A percentile compares a stretch with the other conserved stretches of the same genome.
Conservation (phyloP, 2,888 invertebrate genomes). For the Coelogynopora nodosa region DNA sequence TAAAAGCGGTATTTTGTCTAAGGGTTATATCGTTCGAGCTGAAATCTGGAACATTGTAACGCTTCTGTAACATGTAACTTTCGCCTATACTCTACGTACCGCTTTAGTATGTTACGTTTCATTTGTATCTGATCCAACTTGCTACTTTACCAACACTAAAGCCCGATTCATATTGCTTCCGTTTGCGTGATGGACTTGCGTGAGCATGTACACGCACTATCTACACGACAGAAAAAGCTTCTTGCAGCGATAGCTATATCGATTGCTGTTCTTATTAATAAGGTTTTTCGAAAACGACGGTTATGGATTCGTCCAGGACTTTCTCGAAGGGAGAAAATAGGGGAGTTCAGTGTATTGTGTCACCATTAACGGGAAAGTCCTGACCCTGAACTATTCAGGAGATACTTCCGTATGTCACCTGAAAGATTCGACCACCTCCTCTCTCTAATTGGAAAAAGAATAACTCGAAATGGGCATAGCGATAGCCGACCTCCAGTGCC, state of each 20-base stretch:
- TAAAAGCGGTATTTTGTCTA: too few relatives aligned
- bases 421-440: background rate
- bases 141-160: too few relatives aligned
- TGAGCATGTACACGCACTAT: background rate
- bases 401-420: background rate
- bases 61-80: too few relatives aligned
- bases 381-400: background rate
- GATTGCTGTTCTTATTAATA: background rate
- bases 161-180: too few relatives aligned
- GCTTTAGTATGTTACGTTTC: too few relatives aligned
- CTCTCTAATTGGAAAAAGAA: background rate
- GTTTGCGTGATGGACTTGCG: background rate
- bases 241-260: background rate
- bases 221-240: background rate
- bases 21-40: too few relatives aligned
- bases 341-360: background rate
- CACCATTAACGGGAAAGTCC: background rate
- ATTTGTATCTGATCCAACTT: too few relatives aligned
- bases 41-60: too few relatives aligned
- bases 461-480: background rate
- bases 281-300: background rate
- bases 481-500: too few relatives aligned
- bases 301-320: background rate
- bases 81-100: too few relatives aligned
- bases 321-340: background rate